A percentile compares a stretch with the other conserved stretches of the same genome.
Conservation (phyloP, 2,888 invertebrate species). For the Pollenia amentaria region DNA sequence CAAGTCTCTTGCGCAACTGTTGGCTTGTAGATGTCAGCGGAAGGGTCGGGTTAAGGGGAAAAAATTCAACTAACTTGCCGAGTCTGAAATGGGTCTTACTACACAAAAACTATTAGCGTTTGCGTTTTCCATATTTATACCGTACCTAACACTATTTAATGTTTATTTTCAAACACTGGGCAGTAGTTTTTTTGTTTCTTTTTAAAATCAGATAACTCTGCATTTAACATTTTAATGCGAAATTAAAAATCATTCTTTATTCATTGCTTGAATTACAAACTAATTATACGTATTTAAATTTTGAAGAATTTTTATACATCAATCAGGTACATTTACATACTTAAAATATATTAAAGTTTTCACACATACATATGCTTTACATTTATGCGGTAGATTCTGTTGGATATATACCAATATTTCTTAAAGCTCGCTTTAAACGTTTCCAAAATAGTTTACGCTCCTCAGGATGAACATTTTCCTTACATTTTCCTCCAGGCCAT, state of each 20-base stretch:
- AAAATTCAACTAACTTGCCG: no score
- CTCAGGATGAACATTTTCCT: slow-evolving; percentile 76
- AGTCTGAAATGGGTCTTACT: no score
- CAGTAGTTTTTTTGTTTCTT: no score
- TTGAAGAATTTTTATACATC: neutral
- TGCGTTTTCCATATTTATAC: no score
- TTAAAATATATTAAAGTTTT: neutral
- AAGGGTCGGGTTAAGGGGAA: no score
- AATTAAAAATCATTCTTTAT: neutral
- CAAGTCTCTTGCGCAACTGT: no score
- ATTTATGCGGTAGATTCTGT: slow-evolving; percentile 47
- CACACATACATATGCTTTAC: neutral
- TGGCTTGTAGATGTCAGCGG: no score
- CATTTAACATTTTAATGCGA: no score
- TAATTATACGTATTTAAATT: neutral
- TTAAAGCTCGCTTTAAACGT: slow-evolving; percentile 80
- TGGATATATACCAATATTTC: slow-evolving; percentile 76
- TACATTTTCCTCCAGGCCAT: slow-evolving; percentile 85
- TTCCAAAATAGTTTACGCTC: slow-evolving; percentile 84
- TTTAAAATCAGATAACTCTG: no score
- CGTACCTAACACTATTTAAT: no score
- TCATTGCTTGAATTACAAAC: neutral
- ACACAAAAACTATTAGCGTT: no score
- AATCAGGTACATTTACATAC: slow-evolving; percentile 46
- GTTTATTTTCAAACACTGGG: no score